Evolutionary conservation across 1,140 invertebrate genomes (phyloP), one percentile per base, ranked within the genome.

Genomic region (Halesus radiatus): DNA sequence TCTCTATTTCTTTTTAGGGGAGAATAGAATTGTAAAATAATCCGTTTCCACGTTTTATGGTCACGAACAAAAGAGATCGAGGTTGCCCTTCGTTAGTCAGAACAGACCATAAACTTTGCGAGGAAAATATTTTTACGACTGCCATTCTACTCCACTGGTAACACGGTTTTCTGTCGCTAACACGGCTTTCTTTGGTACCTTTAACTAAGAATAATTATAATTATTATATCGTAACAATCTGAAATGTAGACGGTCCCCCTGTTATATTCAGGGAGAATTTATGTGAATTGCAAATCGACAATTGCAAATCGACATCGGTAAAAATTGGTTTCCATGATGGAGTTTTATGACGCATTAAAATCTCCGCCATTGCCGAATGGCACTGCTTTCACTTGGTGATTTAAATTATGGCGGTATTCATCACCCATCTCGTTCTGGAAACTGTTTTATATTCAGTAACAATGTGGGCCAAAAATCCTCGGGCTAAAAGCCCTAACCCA

Each of bases 111-210:
- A 75, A 75, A 75, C 53, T 58, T 32, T 53, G 53, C 26, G 23
- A 29, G 72, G 56, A 58, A 75, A 75, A 58, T 58, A 58, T 75
- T 75, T 75, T 75, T 75, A 75, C 53, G 72, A 58, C 53, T 75
- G 13, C 15, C 1, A 45, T 56, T 75, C 72, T 56, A 53, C 53
- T 26, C 23, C 37, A 20, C 26, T 56, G 32, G 60, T n/a, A 18
- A 66, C 13, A 15, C 23, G 15, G 8, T 29, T 66, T 66, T 32
- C 62, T 32, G 62, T 66, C 68, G 50, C 20, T 26, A 53, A 54
- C 68, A 53, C 20, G 45, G 4, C 15, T 20, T 45, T 45, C 26
- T 29, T 29, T 29, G 8, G 10, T 45, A 45, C 8, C 37, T 45
- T 45, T 13, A 45, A 7, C 37, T 13, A 45, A 45, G 10, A 45